A percentile compares a stretch with the other conserved stretches of the same genome.
These are phyloP conservation scores for Gasterosteus aculeatus DNA, from an alignment of 2,113 vertebrate species.

Conservation along the genomic window DNA sequence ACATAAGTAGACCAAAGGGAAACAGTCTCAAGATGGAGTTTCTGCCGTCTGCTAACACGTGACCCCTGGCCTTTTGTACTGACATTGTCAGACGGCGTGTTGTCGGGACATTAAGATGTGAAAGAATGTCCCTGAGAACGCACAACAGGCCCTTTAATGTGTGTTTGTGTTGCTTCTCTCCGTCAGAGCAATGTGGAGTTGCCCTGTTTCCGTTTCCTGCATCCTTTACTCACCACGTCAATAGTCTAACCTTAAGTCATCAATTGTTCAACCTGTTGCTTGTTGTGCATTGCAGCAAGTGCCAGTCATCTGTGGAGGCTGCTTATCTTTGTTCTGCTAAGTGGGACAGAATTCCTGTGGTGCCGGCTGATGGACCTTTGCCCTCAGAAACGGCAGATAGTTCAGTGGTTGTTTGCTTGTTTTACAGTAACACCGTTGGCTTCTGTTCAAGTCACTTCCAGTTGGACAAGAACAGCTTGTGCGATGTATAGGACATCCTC, in stretches of 20 bases:
- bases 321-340: constrained; percentile 63
- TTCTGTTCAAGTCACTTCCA: constrained; percentile 24
- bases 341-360: constrained; percentile 56
- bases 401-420: constrained; percentile 38
- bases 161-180: constrained; percentile 21
- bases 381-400: constrained; percentile 19
- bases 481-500: background rate
- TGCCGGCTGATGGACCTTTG: constrained; percentile 45
- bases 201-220: constrained; percentile 59
- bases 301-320: constrained; percentile 42
- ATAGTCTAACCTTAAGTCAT: constrained; percentile 49
- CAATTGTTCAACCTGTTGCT: constrained; percentile 66
- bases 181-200: constrained; percentile 28
- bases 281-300: constrained; percentile 51
- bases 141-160: constrained; percentile 12
- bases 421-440: constrained; percentile 17
- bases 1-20: background rate
- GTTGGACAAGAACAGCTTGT: constrained; percentile 33
- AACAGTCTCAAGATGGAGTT: background rate
- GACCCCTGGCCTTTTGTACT: constrained; percentile 55
- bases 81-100: background rate
- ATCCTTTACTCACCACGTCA: constrained; percentile 33
- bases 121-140: constrained; percentile 54
- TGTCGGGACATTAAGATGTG: constrained; percentile 18
- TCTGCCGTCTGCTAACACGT: background rate